Evolutionary conservation across 2,113 vertebrate species (phyloP).

Genomic region (Tychaedon coryphoeus): DNA sequence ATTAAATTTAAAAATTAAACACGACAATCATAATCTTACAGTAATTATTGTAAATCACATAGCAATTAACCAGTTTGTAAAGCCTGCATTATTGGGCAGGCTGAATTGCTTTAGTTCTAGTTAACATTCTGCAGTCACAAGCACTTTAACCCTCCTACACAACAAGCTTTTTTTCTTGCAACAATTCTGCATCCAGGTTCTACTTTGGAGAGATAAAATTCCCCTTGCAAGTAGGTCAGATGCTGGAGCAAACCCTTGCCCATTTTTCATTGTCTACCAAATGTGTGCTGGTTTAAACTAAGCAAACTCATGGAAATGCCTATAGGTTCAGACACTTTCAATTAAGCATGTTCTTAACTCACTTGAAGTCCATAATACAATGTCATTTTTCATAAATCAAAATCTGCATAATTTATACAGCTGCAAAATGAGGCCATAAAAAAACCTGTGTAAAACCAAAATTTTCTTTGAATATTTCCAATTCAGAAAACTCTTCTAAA

Average conservation of each 20-base stretch:
- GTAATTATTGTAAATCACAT: neutral
- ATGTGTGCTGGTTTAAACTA: neutral
- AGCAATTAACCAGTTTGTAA: constrained; percentile 11
- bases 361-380: neutral
- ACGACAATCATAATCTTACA: neutral
- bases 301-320: neutral
- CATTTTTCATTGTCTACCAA: neutral
- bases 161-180: neutral
- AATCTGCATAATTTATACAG: neutral
- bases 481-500: neutral
- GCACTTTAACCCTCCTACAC: neutral
- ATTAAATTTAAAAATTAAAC: constrained; percentile 13
- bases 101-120: neutral
- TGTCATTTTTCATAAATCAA: neutral
- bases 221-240: neutral
- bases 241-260: neutral
- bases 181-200: neutral
- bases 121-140: neutral
- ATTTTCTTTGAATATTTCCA: neutral
- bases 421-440: neutral
- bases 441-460: neutral
- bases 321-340: neutral
- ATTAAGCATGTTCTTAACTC: neutral
- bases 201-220: neutral
- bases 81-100: neutral